Evolutionary conservation across 1,140 invertebrate species (phyloP).

Genomic region (Bombus pascuorum): DNA sequence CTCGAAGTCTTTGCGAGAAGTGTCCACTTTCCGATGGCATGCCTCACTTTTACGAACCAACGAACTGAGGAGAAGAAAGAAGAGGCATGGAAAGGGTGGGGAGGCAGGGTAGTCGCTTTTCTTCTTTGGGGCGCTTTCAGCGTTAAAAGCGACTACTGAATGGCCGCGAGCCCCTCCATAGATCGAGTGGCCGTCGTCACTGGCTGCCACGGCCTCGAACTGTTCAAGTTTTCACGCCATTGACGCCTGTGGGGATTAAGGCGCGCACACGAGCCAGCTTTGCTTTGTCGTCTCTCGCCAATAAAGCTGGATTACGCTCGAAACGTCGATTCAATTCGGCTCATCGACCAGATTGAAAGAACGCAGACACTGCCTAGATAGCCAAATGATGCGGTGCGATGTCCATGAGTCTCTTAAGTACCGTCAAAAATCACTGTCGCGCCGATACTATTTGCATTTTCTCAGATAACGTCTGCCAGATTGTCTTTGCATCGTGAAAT

Average conservation of each 20-base stretch:
- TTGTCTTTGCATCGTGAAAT: neutral
- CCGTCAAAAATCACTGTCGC: neutral
- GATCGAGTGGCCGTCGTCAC: slow-evolving; percentile 51
- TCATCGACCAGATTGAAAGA: slow-evolving; percentile 32
- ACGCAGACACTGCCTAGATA: neutral
- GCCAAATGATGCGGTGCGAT: too few species aligned
- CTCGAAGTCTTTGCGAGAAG: slow-evolving; percentile 34
- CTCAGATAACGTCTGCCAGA: neutral
- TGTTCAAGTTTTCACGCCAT: slow-evolving; percentile 65
- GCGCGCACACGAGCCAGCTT: slow-evolving; percentile 48
- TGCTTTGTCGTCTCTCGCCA: slow-evolving; percentile 43
- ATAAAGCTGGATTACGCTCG: slow-evolving; percentile 55
- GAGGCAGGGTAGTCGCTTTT: slow-evolving; percentile 23
- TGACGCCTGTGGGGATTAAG: slow-evolving; percentile 57
- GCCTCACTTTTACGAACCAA: slow-evolving; percentile 17
- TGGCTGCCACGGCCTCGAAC: slow-evolving; percentile 30
- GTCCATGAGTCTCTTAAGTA: too few species aligned
- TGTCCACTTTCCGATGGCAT: slow-evolving; percentile 52
- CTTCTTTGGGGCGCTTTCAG: slow-evolving; percentile 56
- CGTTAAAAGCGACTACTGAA: slow-evolving; percentile 65
- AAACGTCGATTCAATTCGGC: slow-evolving; percentile 47
- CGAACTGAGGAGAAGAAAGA: neutral
- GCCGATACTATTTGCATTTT: neutral
- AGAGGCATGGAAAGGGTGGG: neutral
- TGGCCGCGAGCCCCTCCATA: slow-evolving; percentile 52